These are phyloP conservation scores for Frankliniella intonsa DNA, from an alignment of 2,888 invertebrate genomes.

Conservation along the genomic window DNA sequence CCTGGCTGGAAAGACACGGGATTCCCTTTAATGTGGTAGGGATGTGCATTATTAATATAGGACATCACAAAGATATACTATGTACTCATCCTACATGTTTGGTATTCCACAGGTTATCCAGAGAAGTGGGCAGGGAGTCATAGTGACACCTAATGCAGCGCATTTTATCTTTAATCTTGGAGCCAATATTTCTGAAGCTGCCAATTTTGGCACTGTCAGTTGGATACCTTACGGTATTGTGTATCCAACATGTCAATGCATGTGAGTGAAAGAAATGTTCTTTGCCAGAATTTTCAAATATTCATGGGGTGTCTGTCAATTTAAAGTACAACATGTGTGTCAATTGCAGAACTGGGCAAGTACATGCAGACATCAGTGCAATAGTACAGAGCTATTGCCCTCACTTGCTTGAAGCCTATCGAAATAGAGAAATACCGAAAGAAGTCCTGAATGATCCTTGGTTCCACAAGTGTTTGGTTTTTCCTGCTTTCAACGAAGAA, in stretches of 20 bases:
- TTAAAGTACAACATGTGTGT: background rate
- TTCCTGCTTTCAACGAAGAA: too few relatives aligned
- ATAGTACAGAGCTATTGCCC: background rate
- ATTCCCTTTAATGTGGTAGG: background rate
- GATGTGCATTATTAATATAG: background rate
- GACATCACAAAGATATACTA: background rate
- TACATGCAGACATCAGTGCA: background rate
- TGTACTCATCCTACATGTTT: background rate
- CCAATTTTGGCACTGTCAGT: background rate
- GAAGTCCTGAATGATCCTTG: background rate
- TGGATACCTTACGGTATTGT: constrained; percentile 5
- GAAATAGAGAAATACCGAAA: background rate
- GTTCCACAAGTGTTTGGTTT: background rate
- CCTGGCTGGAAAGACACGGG: background rate
- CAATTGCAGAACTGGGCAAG: background rate
- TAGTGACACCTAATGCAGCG: background rate
- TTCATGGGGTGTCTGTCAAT: background rate
- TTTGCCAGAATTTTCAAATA: background rate
- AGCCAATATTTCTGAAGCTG: background rate
- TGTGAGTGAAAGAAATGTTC: background rate
- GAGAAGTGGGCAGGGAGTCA: background rate
- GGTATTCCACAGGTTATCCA: background rate
- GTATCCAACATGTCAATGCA: background rate
- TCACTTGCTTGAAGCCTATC: background rate
- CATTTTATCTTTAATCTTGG: background rate